Percentiles rank a stretch among this genome's conserved stretches.
phyloP scores from a whole-genome alignment of 2,888 invertebrate species.

The Anticlea derivata region DNA sequence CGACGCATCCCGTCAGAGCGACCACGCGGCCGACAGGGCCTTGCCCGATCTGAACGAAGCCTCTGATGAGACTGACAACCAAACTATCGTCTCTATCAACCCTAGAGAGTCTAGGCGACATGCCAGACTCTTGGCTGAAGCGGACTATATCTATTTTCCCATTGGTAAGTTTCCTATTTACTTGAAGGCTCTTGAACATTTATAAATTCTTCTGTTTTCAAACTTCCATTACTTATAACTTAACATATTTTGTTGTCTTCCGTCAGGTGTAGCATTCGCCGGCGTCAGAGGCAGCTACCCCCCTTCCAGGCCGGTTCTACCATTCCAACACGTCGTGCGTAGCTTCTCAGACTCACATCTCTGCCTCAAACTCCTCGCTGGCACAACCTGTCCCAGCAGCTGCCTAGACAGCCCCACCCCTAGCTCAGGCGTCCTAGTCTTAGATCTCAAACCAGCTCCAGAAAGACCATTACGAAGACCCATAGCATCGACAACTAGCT shows the following conservation, averaged over 20 bases:
- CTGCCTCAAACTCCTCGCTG: conserved; percentile 87
- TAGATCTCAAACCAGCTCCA: conserved; percentile 84
- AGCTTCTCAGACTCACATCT: conserved; percentile 90
- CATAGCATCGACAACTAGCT: conserved; percentile 77
- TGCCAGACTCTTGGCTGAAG: conserved; percentile 84
- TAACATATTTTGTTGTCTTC: background rate
- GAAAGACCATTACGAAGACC: conserved; percentile 84
- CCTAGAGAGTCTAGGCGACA: conserved; percentile 79
- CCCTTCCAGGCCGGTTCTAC: conserved; percentile 86
- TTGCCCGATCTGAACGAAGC: conserved; percentile 90
- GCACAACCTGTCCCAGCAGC: conserved; percentile 80
- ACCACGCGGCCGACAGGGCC: conserved; percentile 81
- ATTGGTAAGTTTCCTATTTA: conserved; percentile 54
- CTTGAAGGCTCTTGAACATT: no score
- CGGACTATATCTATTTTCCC: conserved; percentile 88
- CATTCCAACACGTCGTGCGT: conserved; percentile 89
- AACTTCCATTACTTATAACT: no score
- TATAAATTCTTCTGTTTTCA: no score
- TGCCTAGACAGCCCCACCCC: conserved; percentile 84
- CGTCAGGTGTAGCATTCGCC: conserved; percentile 79
- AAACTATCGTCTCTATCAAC: conserved; percentile 79
- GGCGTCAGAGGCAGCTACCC: conserved; percentile 89
- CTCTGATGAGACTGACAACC: conserved; percentile 88
- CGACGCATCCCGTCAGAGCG: conserved; percentile 85
- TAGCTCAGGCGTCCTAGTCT: conserved; percentile 85